Base-by-base conservation (phyloP, 2,113 vertebrate species). In the Cranoglanis bouderius region DNA sequence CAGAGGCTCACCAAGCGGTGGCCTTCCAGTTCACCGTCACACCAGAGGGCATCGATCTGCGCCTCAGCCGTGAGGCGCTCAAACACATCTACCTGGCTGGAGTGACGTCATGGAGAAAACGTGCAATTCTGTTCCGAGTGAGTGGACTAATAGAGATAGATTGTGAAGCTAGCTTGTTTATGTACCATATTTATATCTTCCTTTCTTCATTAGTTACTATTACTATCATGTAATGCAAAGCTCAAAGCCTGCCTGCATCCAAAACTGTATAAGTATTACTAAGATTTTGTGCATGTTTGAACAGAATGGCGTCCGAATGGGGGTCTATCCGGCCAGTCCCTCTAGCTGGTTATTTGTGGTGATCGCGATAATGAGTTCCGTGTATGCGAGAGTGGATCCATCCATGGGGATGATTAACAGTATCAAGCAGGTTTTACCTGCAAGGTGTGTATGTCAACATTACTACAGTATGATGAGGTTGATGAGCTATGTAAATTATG, bases 11-110 rank as follows among this genome's bases (percentile, higher is more conserved):
- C 94, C 98, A 99, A 94, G 98, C 98, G 0, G 98, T 99, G 88
- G 98, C 97, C 89, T 99, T 99, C 93, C 96, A 99, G 96, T 99
- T 99, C 96, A 98, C 97, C 0, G 98, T 99, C 91, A 97, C 96
- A 74, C 97, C 97, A 0, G 97, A 99, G 1, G 98, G 98, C 10
- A 94, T 99, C 18, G 97, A 96, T 92, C 92, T 99, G 85, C 97
- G 94, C 35, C 95, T 99, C 55, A 97, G 98, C 90, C 94, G 96
- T 32, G 98, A 98, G 92, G 98, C 96, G 53, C 91, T 99, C 84
- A 97, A 94, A 87, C 98, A 98, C 89, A 93, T 99, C 91, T 99
- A 97, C 92, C 92, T 97, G 16, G 96, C 97, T 0, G 96, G 93
- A 51, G 70, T 98, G 89, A 97, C 96, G 18, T 97, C 97, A 7